phyloP scores from a whole-genome alignment of 1,140 invertebrate species.

The Bombus confusus region DNA sequence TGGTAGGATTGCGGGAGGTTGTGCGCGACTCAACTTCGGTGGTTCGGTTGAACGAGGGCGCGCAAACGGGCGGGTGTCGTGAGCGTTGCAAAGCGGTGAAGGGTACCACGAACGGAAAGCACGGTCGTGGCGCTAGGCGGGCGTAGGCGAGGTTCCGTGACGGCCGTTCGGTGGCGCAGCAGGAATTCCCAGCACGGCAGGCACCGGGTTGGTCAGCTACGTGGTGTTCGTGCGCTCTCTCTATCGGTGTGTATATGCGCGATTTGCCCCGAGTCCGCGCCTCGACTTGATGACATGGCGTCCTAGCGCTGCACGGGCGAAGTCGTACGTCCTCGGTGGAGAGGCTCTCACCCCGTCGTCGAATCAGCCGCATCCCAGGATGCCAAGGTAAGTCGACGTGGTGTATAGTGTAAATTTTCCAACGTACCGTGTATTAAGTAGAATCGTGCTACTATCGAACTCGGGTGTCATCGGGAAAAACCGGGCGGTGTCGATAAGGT shows the following conservation, averaged over 20 bases:
- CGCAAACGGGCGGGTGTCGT: slow-evolving; percentile 66
- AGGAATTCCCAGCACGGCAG: slow-evolving; percentile 65
- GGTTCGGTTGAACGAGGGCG: slow-evolving; percentile 76
- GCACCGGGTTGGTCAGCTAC: slow-evolving; percentile 64
- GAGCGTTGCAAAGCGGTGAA: slow-evolving; percentile 71
- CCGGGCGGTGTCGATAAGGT: slow-evolving; percentile 71
- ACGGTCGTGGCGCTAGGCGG: slow-evolving; percentile 69
- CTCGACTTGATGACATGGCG: slow-evolving; percentile 81
- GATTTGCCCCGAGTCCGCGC: slow-evolving; percentile 70
- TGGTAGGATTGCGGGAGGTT: slow-evolving; percentile 64
- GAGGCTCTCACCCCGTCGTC: slow-evolving; percentile 60
- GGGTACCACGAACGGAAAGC: slow-evolving; percentile 68
- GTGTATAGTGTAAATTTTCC: slow-evolving; percentile 33
- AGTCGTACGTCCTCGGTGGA: slow-evolving; percentile 70
- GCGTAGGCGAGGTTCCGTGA: slow-evolving; percentile 79
- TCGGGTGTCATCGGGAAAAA: slow-evolving; percentile 65
- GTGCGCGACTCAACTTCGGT: slow-evolving; percentile 57
- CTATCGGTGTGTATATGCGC: slow-evolving; percentile 61
- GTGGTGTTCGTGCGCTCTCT: slow-evolving; percentile 60
- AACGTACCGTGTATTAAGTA: slow-evolving; percentile 23
- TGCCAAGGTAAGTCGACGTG: slow-evolving; percentile 75
- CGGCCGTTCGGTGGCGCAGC: slow-evolving; percentile 78
- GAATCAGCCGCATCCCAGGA: slow-evolving; percentile 65
- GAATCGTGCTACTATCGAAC: slow-evolving; percentile 13
- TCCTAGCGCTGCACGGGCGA: slow-evolving; percentile 76